phyloP scores from a whole-genome alignment of 1,140 invertebrate genomes.

The Teleogryllus occipitalis region DNA sequence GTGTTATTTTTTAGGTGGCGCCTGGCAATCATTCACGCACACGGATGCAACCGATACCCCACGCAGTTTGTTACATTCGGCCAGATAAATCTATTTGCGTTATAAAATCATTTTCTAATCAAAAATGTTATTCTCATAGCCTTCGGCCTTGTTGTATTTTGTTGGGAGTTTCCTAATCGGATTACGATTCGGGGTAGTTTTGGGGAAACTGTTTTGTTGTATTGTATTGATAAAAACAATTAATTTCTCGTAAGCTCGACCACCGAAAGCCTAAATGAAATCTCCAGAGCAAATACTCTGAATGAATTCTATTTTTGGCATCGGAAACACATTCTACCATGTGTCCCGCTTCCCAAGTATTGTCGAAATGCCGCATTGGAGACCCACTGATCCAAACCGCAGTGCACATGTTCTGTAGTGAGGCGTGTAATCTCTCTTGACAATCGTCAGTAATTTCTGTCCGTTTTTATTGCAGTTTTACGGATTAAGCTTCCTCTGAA shows the following conservation, averaged over 20 bases:
- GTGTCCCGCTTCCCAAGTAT: neutral
- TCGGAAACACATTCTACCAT: neutral
- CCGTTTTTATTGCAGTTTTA: neutral
- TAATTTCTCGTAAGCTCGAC: neutral
- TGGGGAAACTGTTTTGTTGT: neutral
- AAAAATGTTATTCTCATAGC: too few relatives aligned
- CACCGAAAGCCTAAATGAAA: neutral
- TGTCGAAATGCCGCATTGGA: neutral
- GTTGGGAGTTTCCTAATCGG: neutral
- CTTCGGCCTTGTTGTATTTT: too few relatives aligned
- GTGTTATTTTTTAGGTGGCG: too few relatives aligned
- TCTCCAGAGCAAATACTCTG: neutral
- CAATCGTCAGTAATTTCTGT: neutral
- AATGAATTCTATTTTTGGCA: neutral
- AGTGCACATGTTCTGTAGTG: neutral
- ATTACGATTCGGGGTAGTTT: neutral
- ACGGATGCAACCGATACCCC: too few relatives aligned
- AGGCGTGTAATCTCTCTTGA: neutral
- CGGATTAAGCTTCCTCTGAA: neutral
- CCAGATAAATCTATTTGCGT: too few relatives aligned
- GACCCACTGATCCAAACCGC: neutral
- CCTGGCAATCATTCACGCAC: too few relatives aligned
- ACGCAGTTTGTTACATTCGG: too few relatives aligned
- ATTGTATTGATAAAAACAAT: neutral
- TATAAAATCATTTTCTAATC: too few relatives aligned